Conservation (phyloP, 2,888 invertebrate species). For the Disparrhopalites patrizii region DNA sequence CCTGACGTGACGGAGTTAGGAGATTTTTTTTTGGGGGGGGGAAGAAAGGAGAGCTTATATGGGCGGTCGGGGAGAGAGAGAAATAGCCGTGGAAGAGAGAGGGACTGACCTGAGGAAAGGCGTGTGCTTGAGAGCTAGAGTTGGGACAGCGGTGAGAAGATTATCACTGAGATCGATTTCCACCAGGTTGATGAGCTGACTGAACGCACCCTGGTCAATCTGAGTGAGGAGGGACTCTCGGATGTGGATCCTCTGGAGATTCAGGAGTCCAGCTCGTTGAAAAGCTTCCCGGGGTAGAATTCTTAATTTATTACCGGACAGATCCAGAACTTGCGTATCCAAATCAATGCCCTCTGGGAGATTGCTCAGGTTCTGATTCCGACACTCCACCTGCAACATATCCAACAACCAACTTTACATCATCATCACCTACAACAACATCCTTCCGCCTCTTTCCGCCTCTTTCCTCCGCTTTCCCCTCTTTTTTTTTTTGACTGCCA, state of each 20-base stretch:
- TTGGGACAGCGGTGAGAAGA: conserved; percentile 73
- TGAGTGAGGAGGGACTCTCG: conserved; percentile 78
- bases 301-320: conserved; percentile 81
- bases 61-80: too few relatives aligned
- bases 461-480: too few relatives aligned
- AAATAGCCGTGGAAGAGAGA: conserved; percentile 1
- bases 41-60: neutral
- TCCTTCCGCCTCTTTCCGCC: too few relatives aligned
- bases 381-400: conserved; percentile 67
- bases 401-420: neutral
- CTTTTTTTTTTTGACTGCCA: too few relatives aligned
- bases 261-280: conserved; percentile 71
- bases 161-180: conserved; percentile 85
- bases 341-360: conserved; percentile 82
- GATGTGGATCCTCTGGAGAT: conserved; percentile 80
- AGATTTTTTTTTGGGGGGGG: neutral
- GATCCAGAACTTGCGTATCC: conserved; percentile 84
- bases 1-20: too few relatives aligned
- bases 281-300: conserved; percentile 78
- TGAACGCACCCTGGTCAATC: conserved; percentile 79
- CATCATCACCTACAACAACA: neutral
- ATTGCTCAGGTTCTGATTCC: conserved; percentile 73
- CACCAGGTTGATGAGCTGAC: conserved; percentile 80
- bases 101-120: conserved; percentile 64
- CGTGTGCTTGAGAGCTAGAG: conserved; percentile 71